These are phyloP conservation scores for Zaprionus nigranus DNA, from an alignment of 1,140 invertebrate species.

Conservation along the genomic window DNA sequence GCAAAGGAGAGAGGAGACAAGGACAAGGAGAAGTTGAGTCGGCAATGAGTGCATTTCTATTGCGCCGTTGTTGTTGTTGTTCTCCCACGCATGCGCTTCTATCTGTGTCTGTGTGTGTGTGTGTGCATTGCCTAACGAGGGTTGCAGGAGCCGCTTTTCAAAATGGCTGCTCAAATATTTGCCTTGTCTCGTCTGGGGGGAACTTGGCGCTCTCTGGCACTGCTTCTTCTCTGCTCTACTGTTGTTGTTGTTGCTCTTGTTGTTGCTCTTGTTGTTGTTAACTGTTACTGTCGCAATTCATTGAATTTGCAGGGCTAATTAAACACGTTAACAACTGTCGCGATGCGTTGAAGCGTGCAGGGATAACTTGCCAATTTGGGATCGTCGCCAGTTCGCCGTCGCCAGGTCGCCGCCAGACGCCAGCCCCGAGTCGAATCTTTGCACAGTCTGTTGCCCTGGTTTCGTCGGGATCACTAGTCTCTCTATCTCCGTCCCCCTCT, in stretches of 20 bases:
- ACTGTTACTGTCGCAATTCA: constrained; percentile 82
- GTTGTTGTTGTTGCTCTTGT: constrained; percentile 45
- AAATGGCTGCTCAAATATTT: constrained; percentile 84
- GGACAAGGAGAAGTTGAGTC: constrained; percentile 16
- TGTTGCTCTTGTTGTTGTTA: constrained; percentile 73
- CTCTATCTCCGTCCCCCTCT: background rate
- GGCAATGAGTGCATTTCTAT: constrained; percentile 30
- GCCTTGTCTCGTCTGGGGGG: constrained; percentile 58
- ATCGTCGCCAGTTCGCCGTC: constrained; percentile 67
- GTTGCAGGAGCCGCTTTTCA: constrained; percentile 60
- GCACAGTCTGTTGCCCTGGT: constrained; percentile 55
- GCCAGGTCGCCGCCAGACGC: constrained; percentile 50
- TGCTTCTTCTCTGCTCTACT: constrained; percentile 24
- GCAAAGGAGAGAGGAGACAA: background rate
- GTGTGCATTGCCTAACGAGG: constrained; percentile 3
- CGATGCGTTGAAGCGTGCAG: constrained; percentile 74
- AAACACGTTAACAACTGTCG: constrained; percentile 82
- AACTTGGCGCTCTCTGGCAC: background rate
- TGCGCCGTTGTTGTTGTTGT: background rate
- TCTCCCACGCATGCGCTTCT: constrained; percentile 42
- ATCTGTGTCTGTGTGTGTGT: background rate
- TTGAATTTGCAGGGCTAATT: constrained; percentile 82
- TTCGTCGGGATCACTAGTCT: constrained; percentile 10
- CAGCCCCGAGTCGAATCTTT: constrained; percentile 40
- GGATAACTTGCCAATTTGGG: constrained; percentile 71